A percentile compares a stretch with the other conserved stretches of the same genome.
Evolutionary conservation across 2,797 vertebrate species (phyloP).

Genomic region (Vireo griseus): DNA sequence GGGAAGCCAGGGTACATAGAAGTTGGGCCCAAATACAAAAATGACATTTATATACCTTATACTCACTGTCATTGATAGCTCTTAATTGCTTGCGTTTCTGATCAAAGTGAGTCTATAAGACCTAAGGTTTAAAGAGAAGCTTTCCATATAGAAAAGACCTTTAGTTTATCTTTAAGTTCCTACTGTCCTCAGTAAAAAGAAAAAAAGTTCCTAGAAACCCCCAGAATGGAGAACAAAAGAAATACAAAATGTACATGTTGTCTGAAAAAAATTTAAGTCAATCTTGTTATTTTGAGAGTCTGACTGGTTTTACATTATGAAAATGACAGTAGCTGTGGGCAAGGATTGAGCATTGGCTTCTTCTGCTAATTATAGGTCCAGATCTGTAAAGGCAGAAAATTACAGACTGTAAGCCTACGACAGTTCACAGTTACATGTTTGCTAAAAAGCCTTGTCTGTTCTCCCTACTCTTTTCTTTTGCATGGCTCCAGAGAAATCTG

Average conservation of each 20-base stretch:
- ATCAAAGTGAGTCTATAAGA: not conserved
- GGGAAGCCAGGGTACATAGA: not conserved
- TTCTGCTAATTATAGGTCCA: not conserved
- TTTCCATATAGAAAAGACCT: not conserved
- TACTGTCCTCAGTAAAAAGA: not conserved
- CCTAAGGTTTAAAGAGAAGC: not conserved
- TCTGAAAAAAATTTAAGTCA: not conserved
- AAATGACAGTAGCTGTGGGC: not conserved
- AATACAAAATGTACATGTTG: not conserved
- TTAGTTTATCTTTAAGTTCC: not conserved
- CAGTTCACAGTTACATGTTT: not conserved
- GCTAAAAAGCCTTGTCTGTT: not conserved
- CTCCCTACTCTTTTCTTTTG: not conserved
- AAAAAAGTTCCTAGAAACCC: not conserved
- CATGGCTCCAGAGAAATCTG: not conserved
- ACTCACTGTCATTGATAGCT: not conserved
- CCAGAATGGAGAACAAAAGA: not conserved
- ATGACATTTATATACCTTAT: not conserved
- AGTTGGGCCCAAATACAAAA: not conserved
- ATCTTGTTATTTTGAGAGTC: not conserved
- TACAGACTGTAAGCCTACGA: not conserved
- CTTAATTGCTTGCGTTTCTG: not conserved
- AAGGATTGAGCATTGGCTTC: not conserved
- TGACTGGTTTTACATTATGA: not conserved
- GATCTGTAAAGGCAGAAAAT: not conserved